phyloP scores from a whole-genome alignment of 2,113 vertebrate species.

The Pantherophis guttatus region DNA sequence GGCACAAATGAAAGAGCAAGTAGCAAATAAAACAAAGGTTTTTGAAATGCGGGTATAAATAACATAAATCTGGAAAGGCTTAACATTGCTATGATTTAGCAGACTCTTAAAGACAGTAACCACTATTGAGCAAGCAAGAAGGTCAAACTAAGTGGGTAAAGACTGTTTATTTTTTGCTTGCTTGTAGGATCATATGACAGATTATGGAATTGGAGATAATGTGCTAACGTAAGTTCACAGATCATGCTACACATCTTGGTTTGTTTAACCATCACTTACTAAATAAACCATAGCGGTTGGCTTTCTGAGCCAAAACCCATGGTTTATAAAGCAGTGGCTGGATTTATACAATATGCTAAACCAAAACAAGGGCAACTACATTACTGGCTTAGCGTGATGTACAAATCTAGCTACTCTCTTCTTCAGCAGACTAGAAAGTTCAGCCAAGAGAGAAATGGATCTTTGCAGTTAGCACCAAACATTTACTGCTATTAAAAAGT shows the following conservation, averaged over 20 bases:
- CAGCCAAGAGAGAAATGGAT: too few species aligned
- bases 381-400: not conserved
- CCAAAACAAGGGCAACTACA: not conserved
- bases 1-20: not conserved
- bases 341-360: not conserved
- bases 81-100: not conserved
- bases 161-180: conserved; percentile 5
- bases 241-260: not conserved
- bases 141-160: not conserved
- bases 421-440: not conserved
- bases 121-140: not conserved
- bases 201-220: conserved; percentile 16
- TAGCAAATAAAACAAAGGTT: not conserved
- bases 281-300: not conserved
- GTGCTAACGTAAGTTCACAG: conserved; percentile 34
- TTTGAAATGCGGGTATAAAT: not conserved
- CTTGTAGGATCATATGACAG: not conserved
- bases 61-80: not conserved
- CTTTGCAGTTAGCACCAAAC: not conserved
- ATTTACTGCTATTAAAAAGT: not conserved
- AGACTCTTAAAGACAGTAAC: not conserved
- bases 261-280: not conserved
- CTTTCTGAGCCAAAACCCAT: not conserved
- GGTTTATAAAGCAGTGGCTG: not conserved
- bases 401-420: not conserved